Evolutionary conservation across 1,140 invertebrate species (phyloP), one percentile per base, ranked within the genome.

Genomic region (Aphelenchoides avenae): DNA sequence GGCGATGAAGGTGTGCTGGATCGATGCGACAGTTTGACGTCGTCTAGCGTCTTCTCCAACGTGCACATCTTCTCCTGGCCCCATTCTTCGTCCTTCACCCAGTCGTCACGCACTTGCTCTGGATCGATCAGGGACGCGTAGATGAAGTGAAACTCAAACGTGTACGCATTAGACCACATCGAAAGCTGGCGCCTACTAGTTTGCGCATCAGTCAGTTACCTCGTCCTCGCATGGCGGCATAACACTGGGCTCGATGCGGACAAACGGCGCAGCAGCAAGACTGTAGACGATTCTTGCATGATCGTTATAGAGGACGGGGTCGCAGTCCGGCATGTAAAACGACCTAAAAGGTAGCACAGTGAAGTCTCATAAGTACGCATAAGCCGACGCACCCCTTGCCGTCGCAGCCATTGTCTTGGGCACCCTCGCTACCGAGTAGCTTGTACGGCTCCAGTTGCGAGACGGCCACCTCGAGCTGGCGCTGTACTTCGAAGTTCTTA

Each of bases 191-290:
- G n/a, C n/a, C n/a, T n/a, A n/a, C n/a, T n/a, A n/a, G n/a, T n/a
- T n/a, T n/a, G n/a, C n/a, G n/a, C n/a, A n/a, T n/a, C n/a, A n/a
- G n/a, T n/a, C n/a, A 3, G 20, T 51, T 3, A 51, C 48, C 48
- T 51, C 48, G 51, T 51, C 48, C n/a, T 51, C 48, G 30, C 48
- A 51, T 40, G 48, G 48, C 5, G 48, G 48, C 48, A 51, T 51
- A 40, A 51, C 30, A 40, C 20, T 46, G n/a, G 48, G 48, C 48
- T 51, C 48, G 51, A 51, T 51, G 48, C 48, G 48, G 24, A 51
- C 31, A 51, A 51, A 51, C 15, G 48, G 48, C 4, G 48, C 31
- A 5, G 48, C 3, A 13, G 41, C 48, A 15, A 51, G 31, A 51
- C 48, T 51, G 48, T 51, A 42, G n/a, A 51, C 48, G 20, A 51